Evolutionary conservation across 1,140 invertebrate species (phyloP), one percentile per base, ranked within the genome.

Genomic region (Augochlora pura): DNA sequence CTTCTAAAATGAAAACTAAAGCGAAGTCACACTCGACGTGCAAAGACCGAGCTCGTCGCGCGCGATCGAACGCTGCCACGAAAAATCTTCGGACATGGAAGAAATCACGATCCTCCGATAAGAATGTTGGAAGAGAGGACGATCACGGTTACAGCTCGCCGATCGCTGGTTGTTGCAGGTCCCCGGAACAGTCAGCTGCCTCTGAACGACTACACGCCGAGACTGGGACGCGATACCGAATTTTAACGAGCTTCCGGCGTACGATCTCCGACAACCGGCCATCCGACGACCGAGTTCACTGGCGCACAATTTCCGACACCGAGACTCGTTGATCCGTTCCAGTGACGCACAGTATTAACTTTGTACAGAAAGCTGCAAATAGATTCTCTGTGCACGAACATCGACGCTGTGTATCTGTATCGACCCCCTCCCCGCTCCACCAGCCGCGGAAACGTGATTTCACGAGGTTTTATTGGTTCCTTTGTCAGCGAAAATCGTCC

Each of bases 221-320:
- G 81, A 59, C 27, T 85, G 39, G 80, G 80, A 18, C 82, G 84
- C 4, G 88, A 87, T 23, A 75, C 23, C 42, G 85, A 87, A 10
- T 60, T 65, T 38, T 81, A 85, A 18, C 54, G 67, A 65, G 14
- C 42, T 64, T 52, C 42, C 65, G 60, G 62, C 66, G 77, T 70
- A 65, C 77, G 54, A 71, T 67, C n/a, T 14, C 21, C 23, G 64
- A 38, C 25, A n/a, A 21, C 16, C 7, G 38, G 3, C 8, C 21
- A 21, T 54, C 23, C 0, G 62, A 46, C 42, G 52, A 23, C 62
- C 2, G 32, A 16, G 42, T 16, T 39, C 27, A 12, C 39, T 39
- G 65, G 67, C 10, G 46, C 18, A 10, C 23, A 23, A n/a, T 42
- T 21, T 65, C n/a, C 27, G 39, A 23, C n/a, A n/a, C 2, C 21